These are phyloP conservation scores for Gymnothorax javanicus DNA, from an alignment of 2,797 vertebrate genomes.

Conservation along the genomic window DNA sequence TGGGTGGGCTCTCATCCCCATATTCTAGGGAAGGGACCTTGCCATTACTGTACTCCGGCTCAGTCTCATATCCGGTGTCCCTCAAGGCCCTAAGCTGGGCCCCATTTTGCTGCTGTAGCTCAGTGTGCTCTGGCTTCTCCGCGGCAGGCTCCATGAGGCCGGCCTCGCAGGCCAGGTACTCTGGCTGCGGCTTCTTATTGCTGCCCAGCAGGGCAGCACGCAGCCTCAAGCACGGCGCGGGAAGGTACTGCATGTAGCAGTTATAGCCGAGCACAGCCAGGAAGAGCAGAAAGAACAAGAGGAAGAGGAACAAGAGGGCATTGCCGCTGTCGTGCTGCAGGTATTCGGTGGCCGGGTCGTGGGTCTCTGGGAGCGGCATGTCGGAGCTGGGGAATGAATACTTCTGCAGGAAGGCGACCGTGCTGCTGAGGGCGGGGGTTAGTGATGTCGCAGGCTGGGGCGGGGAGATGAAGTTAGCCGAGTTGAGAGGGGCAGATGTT, in stretches of 20 bases:
- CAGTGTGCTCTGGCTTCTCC: conserved; percentile 76
- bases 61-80: conserved; percentile 93
- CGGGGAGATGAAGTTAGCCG: conserved; percentile 67
- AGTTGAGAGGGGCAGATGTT: conserved; percentile 59
- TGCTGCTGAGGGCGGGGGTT: conserved; percentile 62
- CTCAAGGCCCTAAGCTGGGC: conserved; percentile 80
- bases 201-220: conserved; percentile 80
- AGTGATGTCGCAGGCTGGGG: conserved; percentile 69
- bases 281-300: conserved; percentile 89
- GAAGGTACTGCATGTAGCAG: conserved; percentile 95
- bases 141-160: conserved; percentile 82
- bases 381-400: conserved; percentile 67
- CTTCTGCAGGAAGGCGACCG: conserved; percentile 60
- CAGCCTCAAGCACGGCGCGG: conserved; percentile 83
- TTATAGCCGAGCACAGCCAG: conserved; percentile 86
- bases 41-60: conserved; percentile 85
- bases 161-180: conserved; percentile 85
- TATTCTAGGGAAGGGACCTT: conserved; percentile 72
- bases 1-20: conserved; percentile 65
- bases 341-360: conserved; percentile 79
- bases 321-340: conserved; percentile 80
- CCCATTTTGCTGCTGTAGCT: conserved; percentile 73
- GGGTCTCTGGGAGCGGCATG: conserved; percentile 63
- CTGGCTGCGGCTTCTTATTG: conserved; percentile 79
- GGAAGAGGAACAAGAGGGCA: conserved; percentile 85